Percentiles rank a stretch among this genome's conserved stretches.
phyloP scores from a whole-genome alignment of 2,888 invertebrate species.

The Abrostola tripartita region DNA sequence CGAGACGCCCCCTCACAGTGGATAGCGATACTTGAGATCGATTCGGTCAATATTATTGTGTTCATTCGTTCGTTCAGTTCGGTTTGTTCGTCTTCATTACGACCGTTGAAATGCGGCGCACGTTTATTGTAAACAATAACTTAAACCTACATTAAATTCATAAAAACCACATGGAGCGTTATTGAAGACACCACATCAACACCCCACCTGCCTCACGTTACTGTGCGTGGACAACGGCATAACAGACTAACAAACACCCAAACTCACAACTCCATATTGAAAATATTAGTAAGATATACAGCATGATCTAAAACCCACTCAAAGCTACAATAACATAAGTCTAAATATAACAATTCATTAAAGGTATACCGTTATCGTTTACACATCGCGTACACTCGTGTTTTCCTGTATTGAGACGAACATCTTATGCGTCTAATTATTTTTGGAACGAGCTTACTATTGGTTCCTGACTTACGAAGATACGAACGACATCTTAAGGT shows the following conservation, averaged over 20 bases:
- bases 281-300: slow-evolving; percentile 2
- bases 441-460: slow-evolving; percentile 61
- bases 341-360: slow-evolving; percentile 64
- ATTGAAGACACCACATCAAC: too few species aligned
- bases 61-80: too few species aligned
- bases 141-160: too few species aligned
- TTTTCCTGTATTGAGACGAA: slow-evolving; percentile 69
- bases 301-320: slow-evolving; percentile 15
- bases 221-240: too few species aligned
- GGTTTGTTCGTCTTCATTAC: too few species aligned
- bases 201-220: too few species aligned
- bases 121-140: too few species aligned
- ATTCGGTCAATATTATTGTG: too few species aligned
- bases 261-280: not conserved
- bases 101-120: too few species aligned
- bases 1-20: too few species aligned
- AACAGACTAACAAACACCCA: slow-evolving; percentile 1
- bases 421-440: slow-evolving; percentile 61
- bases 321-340: slow-evolving; percentile 53
- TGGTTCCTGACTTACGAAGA: slow-evolving; percentile 31
- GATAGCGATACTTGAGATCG: too few species aligned
- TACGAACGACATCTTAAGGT: slow-evolving; percentile 20
- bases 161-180: too few species aligned
- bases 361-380: slow-evolving; percentile 66
- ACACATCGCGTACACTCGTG: slow-evolving; percentile 69